Evolutionary conservation across 2,888 invertebrate species (phyloP), one percentile per base, ranked within the genome.

Genomic region (Lysandra coridon): DNA sequence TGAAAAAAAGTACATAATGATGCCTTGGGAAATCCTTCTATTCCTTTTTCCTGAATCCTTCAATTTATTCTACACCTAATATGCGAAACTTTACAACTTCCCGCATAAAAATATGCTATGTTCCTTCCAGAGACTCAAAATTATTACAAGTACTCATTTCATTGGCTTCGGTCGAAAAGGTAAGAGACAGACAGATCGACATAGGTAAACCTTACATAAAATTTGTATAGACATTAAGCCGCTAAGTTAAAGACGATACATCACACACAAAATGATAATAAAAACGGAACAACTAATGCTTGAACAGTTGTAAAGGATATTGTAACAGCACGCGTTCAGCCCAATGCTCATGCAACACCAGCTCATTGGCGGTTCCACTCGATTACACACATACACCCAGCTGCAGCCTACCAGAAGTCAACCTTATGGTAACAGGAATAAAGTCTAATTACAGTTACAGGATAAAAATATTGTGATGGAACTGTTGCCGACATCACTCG

Each of bases 311-410:
- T 76, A 57, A 76, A 57, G 76, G 76, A 76, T 76, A 76, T 76
- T 76, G 76, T 76, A 57, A 53, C 49, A 76, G 30, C 49, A 49
- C 30, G 49, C 75, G 75, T 33, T 57, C 49, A 49, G 75, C 74
- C 44, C 49, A 74, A 49, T 49, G 74, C 2, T 74, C 40, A 74
- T 74, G 74, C 74, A 75, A 49, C 49, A 74, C 44, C 40, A 75
- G 74, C 69, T 75, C 49, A 30, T 49, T 33, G 14, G 69, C 69
- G 69, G 75, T 49, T 75, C 75, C 49, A 44, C 75, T n/a, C 74
- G 74, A 74, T 74, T 74, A 74, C 40, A 44, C 74, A 74, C 64
- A 30, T 30, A 30, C 12, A 4, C 12, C 33, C 69, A 33, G 69
- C 5, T 1, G 5, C 33, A 14, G 14, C 12, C 5, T 69, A 37